Conservation (phyloP, 2,797 vertebrate species). For the Pseudocheirus occidentalis region DNA sequence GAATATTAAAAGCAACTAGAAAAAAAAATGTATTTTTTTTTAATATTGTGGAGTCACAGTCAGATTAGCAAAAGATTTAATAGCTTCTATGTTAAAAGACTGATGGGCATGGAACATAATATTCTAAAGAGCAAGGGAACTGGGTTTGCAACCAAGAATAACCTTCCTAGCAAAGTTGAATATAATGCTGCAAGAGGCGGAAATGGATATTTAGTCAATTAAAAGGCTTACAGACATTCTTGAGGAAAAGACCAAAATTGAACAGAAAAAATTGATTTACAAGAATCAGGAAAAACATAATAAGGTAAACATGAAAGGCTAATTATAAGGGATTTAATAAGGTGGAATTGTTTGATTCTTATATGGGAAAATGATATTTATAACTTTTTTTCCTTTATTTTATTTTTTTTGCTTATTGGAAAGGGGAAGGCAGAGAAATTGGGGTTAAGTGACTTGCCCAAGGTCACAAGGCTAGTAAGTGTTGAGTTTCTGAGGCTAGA, state of each 20-base stretch:
- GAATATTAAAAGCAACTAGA: not conserved
- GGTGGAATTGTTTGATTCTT: not conserved
- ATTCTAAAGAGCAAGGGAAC: not conserved
- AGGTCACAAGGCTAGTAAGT: too few species aligned
- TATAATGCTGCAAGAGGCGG: not conserved
- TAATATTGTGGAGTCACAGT: not conserved
- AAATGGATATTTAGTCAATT: not conserved
- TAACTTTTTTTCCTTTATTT: not conserved
- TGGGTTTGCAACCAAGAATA: not conserved
- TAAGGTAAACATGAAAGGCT: not conserved
- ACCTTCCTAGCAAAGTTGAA: not conserved
- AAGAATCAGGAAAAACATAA: not conserved
- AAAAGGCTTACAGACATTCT: not conserved
- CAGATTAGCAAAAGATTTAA: not conserved
- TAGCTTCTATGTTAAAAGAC: not conserved
- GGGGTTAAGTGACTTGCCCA: too few species aligned
- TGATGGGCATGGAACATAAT: not conserved
- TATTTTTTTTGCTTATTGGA: too few species aligned
- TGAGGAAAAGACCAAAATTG: not conserved
- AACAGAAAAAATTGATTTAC: not conserved
- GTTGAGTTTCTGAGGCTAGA: too few species aligned
- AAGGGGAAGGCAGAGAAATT: too few species aligned
- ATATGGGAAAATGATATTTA: not conserved
- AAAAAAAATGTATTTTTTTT: not conserved
- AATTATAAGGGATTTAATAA: not conserved